Base-by-base conservation (phyloP, 1,140 invertebrate species). In the Eubasilissa regina region DNA sequence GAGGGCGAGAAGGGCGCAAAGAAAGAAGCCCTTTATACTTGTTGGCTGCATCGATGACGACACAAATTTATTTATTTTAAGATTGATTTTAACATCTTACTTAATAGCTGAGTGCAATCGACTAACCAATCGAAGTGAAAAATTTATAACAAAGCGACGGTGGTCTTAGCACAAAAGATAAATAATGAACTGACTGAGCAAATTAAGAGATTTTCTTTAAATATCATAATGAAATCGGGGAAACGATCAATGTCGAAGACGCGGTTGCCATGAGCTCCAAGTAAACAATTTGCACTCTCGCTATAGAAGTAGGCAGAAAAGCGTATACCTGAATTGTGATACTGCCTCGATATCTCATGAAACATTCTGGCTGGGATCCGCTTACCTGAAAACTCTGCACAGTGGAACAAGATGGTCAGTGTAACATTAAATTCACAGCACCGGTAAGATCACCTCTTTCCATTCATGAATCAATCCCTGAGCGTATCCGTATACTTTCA, bases 401-500 rank as follows among this genome's bases (percentile, higher is more conserved):
- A 45, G 43, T 45, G 19, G 45, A 47, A 70, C 43, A 11, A 48
- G 45, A 48, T 70, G 35, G 44, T 44, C 19, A 68, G 43, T 45
- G 21, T 70, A 70, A 47, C 66, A 70, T 64, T 64, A 70, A 35
- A 70, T 70, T 70, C 66, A 70, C 66, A 70, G 66, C 66, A 70
- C 66, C 66, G 66, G 45, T 47, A 68, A 70, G 45, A 47, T 70
- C 45, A 70, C 66, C 47, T 43, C 35, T n/a, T 48, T 70, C 66
- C 43, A 70, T 70, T 15, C 13, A 70, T n/a, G 45, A 70, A 17
- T 64, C 60, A 25, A 64, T 64, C 21, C 17, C 13, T 3, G 47
- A 47, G n/a, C 44, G 45, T 68, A 48, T 48, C 64, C 13, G 64
- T 43, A 43, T n/a, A 17, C 44, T n/a, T 9, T 55, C n/a, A n/a